Conservation (phyloP, 2,113 vertebrate species). For the Bothrops jararaca region DNA sequence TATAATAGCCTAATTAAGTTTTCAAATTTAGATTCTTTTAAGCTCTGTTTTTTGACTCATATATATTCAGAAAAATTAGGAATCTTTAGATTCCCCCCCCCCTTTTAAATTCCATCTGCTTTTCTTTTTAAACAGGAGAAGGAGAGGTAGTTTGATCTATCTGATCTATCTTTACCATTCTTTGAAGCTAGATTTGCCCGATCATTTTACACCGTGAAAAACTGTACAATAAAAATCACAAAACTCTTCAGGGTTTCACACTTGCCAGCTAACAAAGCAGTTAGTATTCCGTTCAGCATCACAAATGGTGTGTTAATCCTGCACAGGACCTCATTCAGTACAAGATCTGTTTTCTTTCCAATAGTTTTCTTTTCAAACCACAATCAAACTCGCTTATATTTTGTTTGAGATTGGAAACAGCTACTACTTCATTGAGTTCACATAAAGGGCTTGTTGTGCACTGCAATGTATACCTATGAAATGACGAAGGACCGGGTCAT, state of each 20-base stretch:
- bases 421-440: conserved; percentile 46
- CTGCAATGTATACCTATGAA: neutral
- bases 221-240: conserved; percentile 11
- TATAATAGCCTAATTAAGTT: neutral
- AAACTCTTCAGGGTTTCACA: conserved; percentile 4
- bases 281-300: conserved; percentile 29
- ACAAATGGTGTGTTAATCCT: conserved; percentile 33
- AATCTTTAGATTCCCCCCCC: neutral
- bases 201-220: conserved; percentile 32
- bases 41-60: neutral
- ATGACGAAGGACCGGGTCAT: neutral
- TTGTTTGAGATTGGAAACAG: conserved; percentile 56
- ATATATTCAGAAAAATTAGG: neutral
- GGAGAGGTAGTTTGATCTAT: neutral
- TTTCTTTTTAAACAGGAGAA: neutral
- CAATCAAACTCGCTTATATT: conserved; percentile 58
- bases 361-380: conserved; percentile 62
- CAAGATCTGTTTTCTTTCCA: conserved; percentile 47
- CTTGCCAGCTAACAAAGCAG: conserved; percentile 29
- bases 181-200: conserved; percentile 20
- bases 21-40: neutral
- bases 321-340: conserved; percentile 16
- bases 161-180: neutral
- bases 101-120: neutral
- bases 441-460: conserved; percentile 55